A percentile compares a stretch with the other conserved stretches of the same genome.
Conservation (phyloP, 2,888 invertebrate species). For the Calliscelio sp. region DNA sequence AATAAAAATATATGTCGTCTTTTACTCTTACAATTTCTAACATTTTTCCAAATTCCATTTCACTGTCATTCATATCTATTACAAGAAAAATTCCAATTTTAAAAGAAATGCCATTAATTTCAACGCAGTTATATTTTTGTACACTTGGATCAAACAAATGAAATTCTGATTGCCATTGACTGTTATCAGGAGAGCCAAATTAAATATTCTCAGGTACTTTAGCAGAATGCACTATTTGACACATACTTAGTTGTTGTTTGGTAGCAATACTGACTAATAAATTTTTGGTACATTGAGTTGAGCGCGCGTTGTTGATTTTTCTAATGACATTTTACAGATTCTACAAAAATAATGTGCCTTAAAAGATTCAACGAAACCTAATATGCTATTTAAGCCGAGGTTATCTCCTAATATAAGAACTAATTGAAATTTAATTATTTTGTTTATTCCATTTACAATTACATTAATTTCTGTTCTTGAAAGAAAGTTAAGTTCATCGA, state of each 20-base stretch:
- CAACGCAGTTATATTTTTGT: background rate
- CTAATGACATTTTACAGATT: too few relatives aligned
- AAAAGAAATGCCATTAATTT: background rate
- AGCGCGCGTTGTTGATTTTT: background rate
- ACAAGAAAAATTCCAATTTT: background rate
- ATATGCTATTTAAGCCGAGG: too few relatives aligned
- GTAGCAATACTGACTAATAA: background rate
- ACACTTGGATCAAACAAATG: background rate
- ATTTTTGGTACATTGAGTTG: background rate
- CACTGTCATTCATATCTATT: background rate
- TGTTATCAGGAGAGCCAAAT: background rate
- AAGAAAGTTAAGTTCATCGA: too few relatives aligned
- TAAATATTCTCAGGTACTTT: background rate
- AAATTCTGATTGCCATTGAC: background rate
- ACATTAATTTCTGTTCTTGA: too few relatives aligned
- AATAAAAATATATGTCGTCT: background rate
- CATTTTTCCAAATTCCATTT: background rate
- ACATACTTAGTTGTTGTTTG: background rate
- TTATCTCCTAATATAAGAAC: too few relatives aligned
- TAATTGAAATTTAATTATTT: too few relatives aligned
- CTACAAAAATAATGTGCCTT: too few relatives aligned
- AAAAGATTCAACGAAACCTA: too few relatives aligned
- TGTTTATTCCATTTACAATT: too few relatives aligned
- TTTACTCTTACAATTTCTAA: background rate
- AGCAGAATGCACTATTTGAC: background rate